A percentile compares a stretch with the other conserved stretches of the same genome.
Evolutionary conservation across 30 jellyfish, hydroid and myxozoan genomes (phyloP).

Genomic region (Aurelia coerulea): DNA sequence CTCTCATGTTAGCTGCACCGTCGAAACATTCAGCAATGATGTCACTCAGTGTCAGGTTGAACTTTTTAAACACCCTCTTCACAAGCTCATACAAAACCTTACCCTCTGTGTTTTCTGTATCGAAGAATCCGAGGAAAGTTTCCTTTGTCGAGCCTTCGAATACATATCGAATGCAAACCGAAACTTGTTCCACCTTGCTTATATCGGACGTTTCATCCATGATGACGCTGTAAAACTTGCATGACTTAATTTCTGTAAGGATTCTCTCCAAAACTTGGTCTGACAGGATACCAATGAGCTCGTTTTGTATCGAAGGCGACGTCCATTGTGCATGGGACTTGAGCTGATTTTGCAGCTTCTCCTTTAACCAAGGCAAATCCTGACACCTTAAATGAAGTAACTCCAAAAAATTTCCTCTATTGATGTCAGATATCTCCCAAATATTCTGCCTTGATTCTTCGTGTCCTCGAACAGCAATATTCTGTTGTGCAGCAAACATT

Average conservation of each 20-base stretch:
- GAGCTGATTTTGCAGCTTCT: too few species aligned
- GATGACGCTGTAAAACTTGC: constrained; percentile 31
- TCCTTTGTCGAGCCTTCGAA: constrained; percentile 29
- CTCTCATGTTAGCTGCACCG: constrained; percentile 30
- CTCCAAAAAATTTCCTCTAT: too few species aligned
- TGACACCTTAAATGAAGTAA: too few species aligned
- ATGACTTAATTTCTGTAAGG: constrained; percentile 13
- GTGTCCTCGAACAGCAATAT: too few species aligned
- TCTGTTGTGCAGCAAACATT: too few species aligned
- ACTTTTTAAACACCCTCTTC: constrained; percentile 31
- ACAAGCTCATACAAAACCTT: constrained; percentile 44
- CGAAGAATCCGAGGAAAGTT: constrained; percentile 31
- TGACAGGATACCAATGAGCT: constrained; percentile 11
- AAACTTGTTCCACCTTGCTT: constrained; percentile 37
- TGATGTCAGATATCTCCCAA: too few species aligned
- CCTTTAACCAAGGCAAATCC: too few species aligned
- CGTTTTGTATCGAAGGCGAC: constrained; percentile 12
- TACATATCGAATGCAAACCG: constrained; percentile 26
- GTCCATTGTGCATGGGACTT: constrained; percentile 21
- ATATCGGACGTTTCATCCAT: constrained; percentile 54
- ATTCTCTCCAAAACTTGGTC: constrained; percentile 27
- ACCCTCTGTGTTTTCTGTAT: constrained; percentile 3
- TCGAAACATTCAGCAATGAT: constrained; percentile 55
- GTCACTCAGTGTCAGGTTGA: constrained; percentile 32
- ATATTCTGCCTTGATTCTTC: too few species aligned